Base-by-base conservation (phyloP, 2,113 vertebrate genomes). In the Cranoglanis bouderius region DNA sequence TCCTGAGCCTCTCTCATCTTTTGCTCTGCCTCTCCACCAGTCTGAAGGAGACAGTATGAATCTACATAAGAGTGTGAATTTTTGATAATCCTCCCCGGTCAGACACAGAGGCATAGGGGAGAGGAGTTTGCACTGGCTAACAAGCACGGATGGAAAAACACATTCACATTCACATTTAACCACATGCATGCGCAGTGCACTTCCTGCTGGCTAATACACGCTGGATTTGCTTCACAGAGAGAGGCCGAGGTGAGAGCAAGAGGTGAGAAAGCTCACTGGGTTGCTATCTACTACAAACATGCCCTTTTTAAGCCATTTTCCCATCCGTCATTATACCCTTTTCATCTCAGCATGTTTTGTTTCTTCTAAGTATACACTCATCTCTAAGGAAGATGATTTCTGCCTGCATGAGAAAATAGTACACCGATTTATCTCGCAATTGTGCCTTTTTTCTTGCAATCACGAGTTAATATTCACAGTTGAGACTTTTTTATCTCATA, bases 1-100 rank as follows among this genome's bases (percentile, higher is more conserved):
- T 81, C 74, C 59, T 55, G 49, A 16, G 21, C 78, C 29, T 40
- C 46, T 65, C 61, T 82, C 78, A 72, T 72, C 88, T 84, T 57
- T 78, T n/a, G 40, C 35, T 26, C 32, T 86, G 63, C n/a, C 85
- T 75, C 80, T 6, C 61, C 84, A 74, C 84, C 32, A 67, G 86
- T 87, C 84, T 87, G 85, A 85, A 82, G 83, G 77, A 90, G 85
- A 61, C 65, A 63, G 82, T 85, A 53, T 49, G 78, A 75, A 87
- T 89, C 91, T 89, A 87, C 89, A 89, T 89, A 91, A 89, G 85
- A 57, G 75, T 40, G 91, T 90, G 89, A 91, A 91, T 91, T 87
- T 90, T 91, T 91, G 82, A 91, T 90, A 91, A 91, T 89, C 85
- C 87, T 77, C 82, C 46, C 51, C 67, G 74, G 86, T 86, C 90